Percentiles rank a stretch among this genome's conserved stretches.
These are phyloP conservation scores for Gambusia holbrooki DNA, from an alignment of 2,113 vertebrate genomes.

Conservation along the genomic window DNA sequence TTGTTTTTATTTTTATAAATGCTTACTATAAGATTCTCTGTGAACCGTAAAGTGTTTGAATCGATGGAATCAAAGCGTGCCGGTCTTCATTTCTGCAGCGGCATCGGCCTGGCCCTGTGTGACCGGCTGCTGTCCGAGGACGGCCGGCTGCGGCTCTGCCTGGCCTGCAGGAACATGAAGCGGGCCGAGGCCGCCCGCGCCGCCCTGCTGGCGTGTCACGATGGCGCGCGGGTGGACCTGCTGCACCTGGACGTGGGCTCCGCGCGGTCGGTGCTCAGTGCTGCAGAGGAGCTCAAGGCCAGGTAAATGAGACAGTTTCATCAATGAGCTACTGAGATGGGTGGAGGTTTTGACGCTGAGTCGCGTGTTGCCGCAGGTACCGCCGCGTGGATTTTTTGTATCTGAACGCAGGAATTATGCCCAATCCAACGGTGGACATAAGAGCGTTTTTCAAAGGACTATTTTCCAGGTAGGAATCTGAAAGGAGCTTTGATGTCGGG, in stretches of 20 bases:
- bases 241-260: constrained; percentile 87
- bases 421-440: constrained; percentile 86
- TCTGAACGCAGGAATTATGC: constrained; percentile 96
- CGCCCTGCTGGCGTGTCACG: constrained; percentile 76
- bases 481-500: background rate
- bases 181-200: constrained; percentile 80
- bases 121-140: constrained; percentile 84
- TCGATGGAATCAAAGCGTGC: background rate
- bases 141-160: constrained; percentile 83
- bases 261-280: constrained; percentile 84
- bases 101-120: constrained; percentile 91
- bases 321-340: background rate
- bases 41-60: background rate
- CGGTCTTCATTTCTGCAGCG: constrained; percentile 71
- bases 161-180: constrained; percentile 87
- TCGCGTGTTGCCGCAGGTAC: constrained; percentile 80
- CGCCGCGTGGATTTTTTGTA: constrained; percentile 88
- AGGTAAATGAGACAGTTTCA: constrained; percentile 68
- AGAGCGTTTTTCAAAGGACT: constrained; percentile 87
- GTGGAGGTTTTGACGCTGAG: background rate
- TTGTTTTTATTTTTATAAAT: too few species aligned
- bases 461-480: constrained; percentile 84
- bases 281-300: constrained; percentile 81
- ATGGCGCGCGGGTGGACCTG: constrained; percentile 76
- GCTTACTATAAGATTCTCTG: too few species aligned